Evolutionary conservation across 2,113 vertebrate species (phyloP), one percentile per base, ranked within the genome.

Genomic region (Anoura caudifer): DNA sequence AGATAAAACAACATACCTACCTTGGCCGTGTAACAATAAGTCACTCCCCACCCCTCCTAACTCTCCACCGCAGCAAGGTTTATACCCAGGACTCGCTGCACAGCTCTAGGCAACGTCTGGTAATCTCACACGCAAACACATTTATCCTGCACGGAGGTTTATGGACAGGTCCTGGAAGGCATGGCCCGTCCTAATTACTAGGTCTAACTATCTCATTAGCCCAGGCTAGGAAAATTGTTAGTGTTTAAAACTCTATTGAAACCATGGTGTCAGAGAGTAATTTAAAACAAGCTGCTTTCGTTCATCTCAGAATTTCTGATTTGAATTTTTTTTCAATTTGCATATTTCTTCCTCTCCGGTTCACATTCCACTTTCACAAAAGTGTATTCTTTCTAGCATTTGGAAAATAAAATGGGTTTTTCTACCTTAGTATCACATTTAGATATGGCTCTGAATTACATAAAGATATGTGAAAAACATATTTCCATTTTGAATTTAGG

Each of bases 221-320:
- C 26, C 81, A 88, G 81, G 56, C 14, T 47, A 90, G 22, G 47
- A 86, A 92, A 82, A 33, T 24, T 73, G 41, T 73, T 90, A 92
- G 45, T 26, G 88, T 61, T 94, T 77, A 81, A 92, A 93, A 69
- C 69, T 88, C 63, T 92, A 75, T 56, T 72, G 38, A 96, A 97
- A 87, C 10, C 7, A 81, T 79, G 79, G 47, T 67, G 72, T 88
- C 61, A 56, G 61, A 88, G 54, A 73, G 8, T 61, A 75, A 14
- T 76, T 91, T 88, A 79, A 95, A 96, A 77, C 2, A n/a, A 72
- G 20, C 38, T 87, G 8, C 28, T 69, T 70, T 80, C 9, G 59
- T 73, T 88, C 22, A 31, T 50, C 36, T 63, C 52, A 81, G 76
- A 28, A 31, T 90, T 87, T 91, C 52, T 33, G 43, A 11, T 17